Conservation (phyloP, 2,113 vertebrate species). For the Oreocharis arfaki region DNA sequence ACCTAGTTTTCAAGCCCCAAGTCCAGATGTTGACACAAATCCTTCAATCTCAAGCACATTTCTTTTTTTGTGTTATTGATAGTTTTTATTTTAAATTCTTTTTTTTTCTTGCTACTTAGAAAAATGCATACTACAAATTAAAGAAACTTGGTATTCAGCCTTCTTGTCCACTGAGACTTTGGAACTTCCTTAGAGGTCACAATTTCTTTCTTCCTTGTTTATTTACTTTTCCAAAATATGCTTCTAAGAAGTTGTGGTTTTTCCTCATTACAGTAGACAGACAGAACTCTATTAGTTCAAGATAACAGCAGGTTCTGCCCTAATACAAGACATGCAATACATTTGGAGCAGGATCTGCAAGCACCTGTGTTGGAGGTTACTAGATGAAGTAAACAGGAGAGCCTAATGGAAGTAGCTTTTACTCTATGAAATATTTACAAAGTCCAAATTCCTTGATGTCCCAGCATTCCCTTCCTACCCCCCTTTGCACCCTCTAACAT, state of each 20-base stretch:
- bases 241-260: neutral
- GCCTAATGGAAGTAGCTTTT: neutral
- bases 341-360: neutral
- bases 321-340: neutral
- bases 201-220: neutral
- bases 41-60: neutral
- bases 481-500: neutral
- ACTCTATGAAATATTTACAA: neutral
- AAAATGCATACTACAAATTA: neutral
- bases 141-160: neutral
- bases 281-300: neutral
- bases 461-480: neutral
- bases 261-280: neutral
- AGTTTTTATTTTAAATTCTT: neutral
- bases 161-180: neutral
- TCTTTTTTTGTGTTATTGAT: neutral
- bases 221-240: neutral
- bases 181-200: neutral
- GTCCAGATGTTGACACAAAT: conserved; percentile 39
- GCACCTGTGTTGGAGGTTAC: neutral
- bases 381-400: neutral
- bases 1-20: neutral
- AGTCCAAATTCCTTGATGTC: neutral
- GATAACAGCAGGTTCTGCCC: neutral
- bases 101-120: neutral